Base-by-base conservation (phyloP, 1,140 invertebrate genomes). In the Lepidurus arcticus region DNA sequence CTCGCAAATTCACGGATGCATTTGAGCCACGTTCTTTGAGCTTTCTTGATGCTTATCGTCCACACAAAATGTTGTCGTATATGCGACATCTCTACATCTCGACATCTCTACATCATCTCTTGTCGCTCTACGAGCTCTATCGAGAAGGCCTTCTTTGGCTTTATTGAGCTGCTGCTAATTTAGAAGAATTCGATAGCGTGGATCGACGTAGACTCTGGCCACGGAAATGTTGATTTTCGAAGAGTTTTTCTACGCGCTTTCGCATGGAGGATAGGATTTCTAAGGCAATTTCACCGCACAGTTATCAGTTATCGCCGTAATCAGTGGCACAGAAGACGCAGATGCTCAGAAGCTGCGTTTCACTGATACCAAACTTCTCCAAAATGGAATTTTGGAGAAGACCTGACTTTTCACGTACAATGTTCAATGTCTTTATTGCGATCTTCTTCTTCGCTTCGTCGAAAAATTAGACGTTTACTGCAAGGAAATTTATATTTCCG, bases 181-280 rank as follows among this genome's bases (percentile, higher is more conserved):
- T 47, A 47, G 45, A 47, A 47, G 45, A 47, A 47, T 47, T 47
- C 3, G 45, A 47, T 47, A 47, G 45, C 45, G 45, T 47, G 45
- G 26, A 47, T 47, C 45, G 45, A 47, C 45, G 45, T 47, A 47
- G 1, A 47, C 45, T 47, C 45, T 2, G 45, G 45, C 45, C 45
- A 47, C n/a, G 45, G 45, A 47, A 47, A 47, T 47, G 45, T 47
- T 47, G 45, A 47, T 47, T 47, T 47, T 47, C 45, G 45, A 47
- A 47, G 45, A 47, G 45, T 47, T 47, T 47, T 47, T 47, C 45
- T 47, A 3, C 45, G 45, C 45, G 45, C 1, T 47, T 47, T 47
- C 45, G 45, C 45, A 47, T 47, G 45, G 45, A 47, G 45, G 45
- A 47, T 47, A 2, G 45, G 45, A 47, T 47, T 47, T 47, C 45